Percentiles rank a stretch among this genome's conserved stretches.
phyloP scores from a whole-genome alignment of 2,888 invertebrate species.

The Epistrophe grossulariae region DNA sequence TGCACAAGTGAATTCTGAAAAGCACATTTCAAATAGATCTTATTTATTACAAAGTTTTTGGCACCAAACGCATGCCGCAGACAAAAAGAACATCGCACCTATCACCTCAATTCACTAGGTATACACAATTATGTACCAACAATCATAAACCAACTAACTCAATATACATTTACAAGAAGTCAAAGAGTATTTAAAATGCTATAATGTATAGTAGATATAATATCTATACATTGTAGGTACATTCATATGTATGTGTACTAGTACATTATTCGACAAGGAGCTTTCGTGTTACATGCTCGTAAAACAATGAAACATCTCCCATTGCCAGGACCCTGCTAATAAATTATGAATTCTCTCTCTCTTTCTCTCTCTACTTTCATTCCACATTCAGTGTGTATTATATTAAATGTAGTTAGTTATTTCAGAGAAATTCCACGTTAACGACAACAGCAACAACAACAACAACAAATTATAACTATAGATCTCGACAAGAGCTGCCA shows the following conservation, averaged over 20 bases:
- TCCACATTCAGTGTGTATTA: neutral
- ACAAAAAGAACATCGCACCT: neutral
- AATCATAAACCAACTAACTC: slow-evolving; percentile 31
- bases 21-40: neutral
- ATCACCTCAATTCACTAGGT: neutral
- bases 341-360: slow-evolving; percentile 68
- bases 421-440: neutral
- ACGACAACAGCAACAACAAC: neutral
- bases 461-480: slow-evolving; percentile 3
- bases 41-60: neutral
- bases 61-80: neutral
- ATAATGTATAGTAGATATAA: neutral
- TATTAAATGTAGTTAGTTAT: neutral
- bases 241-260: neutral
- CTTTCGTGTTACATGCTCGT: slow-evolving; percentile 73
- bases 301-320: slow-evolving; percentile 71
- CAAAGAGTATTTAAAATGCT: slow-evolving; percentile 59
- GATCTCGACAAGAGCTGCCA: neutral
- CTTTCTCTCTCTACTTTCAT: slow-evolving; percentile 6
- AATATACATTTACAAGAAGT: slow-evolving; percentile 41
- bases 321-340: slow-evolving; percentile 70
- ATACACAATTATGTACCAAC: slow-evolving; percentile 3
- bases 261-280: slow-evolving; percentile 50
- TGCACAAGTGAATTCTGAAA: neutral
- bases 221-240: neutral